Base-by-base conservation (phyloP, 92 coral and sea anemone genomes). In the Palythoa caribaeorum region DNA sequence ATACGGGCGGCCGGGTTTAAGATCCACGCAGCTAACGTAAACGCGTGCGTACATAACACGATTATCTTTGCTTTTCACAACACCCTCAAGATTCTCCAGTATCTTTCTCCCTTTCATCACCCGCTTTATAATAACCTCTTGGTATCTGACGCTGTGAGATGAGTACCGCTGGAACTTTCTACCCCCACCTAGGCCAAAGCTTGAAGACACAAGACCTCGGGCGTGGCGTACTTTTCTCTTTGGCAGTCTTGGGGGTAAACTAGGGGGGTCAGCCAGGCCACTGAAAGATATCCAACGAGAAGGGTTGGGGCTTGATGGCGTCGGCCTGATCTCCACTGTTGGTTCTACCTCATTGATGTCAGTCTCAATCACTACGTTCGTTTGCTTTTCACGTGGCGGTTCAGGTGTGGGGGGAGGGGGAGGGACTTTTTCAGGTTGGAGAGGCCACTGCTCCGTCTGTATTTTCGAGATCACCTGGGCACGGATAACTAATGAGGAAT, bases 71-170 rank as follows among this genome's bases (percentile, higher is more conserved):
- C 76, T 77, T 63, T 88, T 59, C 5, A 87, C 85, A 83, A 87
- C 84, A 39, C 83, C 62, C n/a, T 71, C 70, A 5, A 84, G 78
- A 38, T 38, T 88, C 44, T 88, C 16, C 84, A 92, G 70, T n/a
- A 78, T 51, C 35, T 89, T 88, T 62, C 65, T 80, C n/a, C 94
- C 92, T 71, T 88, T 92, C 79, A 92, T 88, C 13, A 92, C 78
- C 73, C 90, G 87, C 90, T 92, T 92, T 78, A 92, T 75, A n/a
- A 92, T 48, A 8, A 92, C 94, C 28, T 89, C 90, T 63, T 92
- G 90, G 66, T 77, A 92, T 75, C 62, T 69, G 76, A 92, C 86
- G 1, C 53, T 81, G 62, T 65, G 74, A 38, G 44, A 8, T 7
- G 38, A 68, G 17, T 81, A 81, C 3, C 20, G 40, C 60, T 10